These are phyloP conservation scores for Tapirus indicus DNA, from an alignment of 2,797 vertebrate species.

Conservation along the genomic window DNA sequence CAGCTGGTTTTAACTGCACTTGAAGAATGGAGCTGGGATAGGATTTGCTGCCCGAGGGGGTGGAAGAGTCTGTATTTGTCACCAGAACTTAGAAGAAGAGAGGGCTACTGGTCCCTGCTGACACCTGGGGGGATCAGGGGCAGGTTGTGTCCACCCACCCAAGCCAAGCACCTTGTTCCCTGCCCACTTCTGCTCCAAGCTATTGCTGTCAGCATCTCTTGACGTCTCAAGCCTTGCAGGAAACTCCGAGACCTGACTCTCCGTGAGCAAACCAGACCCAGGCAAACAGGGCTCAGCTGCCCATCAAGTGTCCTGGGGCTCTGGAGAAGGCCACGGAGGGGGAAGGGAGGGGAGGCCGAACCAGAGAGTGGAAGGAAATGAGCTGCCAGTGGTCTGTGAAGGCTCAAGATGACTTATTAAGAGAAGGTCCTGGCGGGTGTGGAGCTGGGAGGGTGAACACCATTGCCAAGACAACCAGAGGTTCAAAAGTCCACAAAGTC, in stretches of 20 bases:
- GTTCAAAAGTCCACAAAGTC: neutral
- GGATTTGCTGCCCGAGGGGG: neutral
- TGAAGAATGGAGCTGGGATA: neutral
- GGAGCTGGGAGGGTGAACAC: constrained; percentile 4
- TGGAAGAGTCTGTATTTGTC: neutral
- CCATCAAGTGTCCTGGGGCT: neutral
- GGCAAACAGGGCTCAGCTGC: neutral
- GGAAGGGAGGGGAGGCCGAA: neutral
- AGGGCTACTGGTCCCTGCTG: neutral
- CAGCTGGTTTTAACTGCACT: neutral
- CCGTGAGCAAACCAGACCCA: neutral
- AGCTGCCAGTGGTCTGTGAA: constrained; percentile 18
- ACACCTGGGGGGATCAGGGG: neutral
- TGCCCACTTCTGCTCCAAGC: neutral
- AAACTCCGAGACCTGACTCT: neutral
- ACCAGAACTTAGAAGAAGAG: neutral
- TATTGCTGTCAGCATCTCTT: neutral
- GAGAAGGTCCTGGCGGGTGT: neutral
- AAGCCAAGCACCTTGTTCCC: neutral
- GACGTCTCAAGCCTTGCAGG: neutral
- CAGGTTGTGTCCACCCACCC: neutral
- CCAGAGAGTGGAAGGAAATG: neutral
- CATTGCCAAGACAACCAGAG: constrained; percentile 78
- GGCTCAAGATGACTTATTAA: constrained; percentile 59
- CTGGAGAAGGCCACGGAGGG: neutral